Conservation (phyloP, 53 echinoderm and acorn worm species). For the Holothuria leucospilota region DNA sequence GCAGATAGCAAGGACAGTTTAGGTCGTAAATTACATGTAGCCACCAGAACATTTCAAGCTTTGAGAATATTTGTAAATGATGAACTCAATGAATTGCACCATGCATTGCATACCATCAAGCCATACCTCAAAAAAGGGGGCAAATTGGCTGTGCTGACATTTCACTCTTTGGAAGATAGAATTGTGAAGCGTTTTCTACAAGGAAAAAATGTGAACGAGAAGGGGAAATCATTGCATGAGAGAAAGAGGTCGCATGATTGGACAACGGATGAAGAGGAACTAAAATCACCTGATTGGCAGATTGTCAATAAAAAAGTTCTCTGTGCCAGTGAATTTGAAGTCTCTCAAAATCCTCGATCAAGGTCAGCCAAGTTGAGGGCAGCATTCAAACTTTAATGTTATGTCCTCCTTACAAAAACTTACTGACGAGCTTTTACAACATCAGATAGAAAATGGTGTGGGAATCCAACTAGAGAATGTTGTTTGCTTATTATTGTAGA, state of each 20-base stretch:
- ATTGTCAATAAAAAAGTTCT: constrained; percentile 65
- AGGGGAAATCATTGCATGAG: constrained; percentile 59
- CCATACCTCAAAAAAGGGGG: constrained; percentile 73
- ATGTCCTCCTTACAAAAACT: no score
- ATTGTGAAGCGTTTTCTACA: constrained; percentile 87
- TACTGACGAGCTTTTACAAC: no score
- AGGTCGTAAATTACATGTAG: constrained; percentile 73
- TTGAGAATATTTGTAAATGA: constrained; percentile 91
- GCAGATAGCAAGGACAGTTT: constrained; percentile 67
- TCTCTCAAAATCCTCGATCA: constrained; percentile 81
- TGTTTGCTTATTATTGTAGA: no score
- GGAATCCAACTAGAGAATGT: no score
- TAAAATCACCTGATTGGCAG: constrained; percentile 47
- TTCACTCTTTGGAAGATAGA: constrained; percentile 94
- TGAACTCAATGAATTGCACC: constrained; percentile 79
- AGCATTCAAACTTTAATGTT: constrained; percentile 70
- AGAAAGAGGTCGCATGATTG: constrained; percentile 23
- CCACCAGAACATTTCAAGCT: constrained; percentile 89
- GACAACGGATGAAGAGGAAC: constrained; percentile 13
- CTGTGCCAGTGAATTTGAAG: constrained; percentile 65
- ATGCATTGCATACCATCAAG: constrained; percentile 63
- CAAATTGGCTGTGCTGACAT: constrained; percentile 77
- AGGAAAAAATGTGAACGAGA: constrained; percentile 82
- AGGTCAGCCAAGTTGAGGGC: constrained; percentile 91
- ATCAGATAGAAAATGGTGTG: no score